A percentile compares a stretch with the other conserved stretches of the same genome.
Conservation (phyloP, 2,888 invertebrate genomes). For the Rambutsinella grinnellia region DNA sequence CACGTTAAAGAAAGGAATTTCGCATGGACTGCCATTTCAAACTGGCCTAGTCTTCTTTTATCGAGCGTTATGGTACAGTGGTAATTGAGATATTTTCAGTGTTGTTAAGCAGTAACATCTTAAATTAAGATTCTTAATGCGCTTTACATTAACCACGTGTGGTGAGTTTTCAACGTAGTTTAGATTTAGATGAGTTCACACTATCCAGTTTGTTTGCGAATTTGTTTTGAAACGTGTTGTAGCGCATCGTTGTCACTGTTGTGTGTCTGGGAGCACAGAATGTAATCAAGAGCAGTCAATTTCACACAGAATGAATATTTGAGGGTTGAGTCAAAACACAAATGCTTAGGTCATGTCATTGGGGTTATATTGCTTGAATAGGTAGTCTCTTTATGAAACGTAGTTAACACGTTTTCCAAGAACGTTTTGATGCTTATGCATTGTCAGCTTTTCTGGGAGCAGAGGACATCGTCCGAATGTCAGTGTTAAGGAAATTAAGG, state of each 20-base stretch:
- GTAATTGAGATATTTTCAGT: no score
- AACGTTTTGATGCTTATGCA: not conserved
- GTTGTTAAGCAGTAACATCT: no score
- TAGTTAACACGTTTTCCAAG: no score
- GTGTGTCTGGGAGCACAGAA: no score
- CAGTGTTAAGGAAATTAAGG: conserved; percentile 48
- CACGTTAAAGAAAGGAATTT: no score
- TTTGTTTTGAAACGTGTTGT: not conserved
- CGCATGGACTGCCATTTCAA: no score
- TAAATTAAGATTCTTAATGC: no score
- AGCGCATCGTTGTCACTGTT: not conserved
- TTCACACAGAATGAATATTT: no score
- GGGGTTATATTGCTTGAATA: not conserved
- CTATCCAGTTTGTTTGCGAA: not conserved
- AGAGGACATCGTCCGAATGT: conserved; percentile 19
- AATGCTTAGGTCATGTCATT: not conserved
- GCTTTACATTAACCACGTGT: not conserved
- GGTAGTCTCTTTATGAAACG: no score
- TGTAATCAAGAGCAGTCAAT: no score
- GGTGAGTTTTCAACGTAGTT: not conserved
- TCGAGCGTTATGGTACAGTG: no score
- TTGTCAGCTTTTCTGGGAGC: not conserved
- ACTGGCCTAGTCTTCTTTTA: no score
- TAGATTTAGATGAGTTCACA: not conserved
- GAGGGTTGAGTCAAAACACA: not conserved